Percentiles rank a stretch among this genome's conserved stretches.
Evolutionary conservation across 2,888 invertebrate genomes (phyloP).

Genomic region (Drosophila kambysellisi): DNA sequence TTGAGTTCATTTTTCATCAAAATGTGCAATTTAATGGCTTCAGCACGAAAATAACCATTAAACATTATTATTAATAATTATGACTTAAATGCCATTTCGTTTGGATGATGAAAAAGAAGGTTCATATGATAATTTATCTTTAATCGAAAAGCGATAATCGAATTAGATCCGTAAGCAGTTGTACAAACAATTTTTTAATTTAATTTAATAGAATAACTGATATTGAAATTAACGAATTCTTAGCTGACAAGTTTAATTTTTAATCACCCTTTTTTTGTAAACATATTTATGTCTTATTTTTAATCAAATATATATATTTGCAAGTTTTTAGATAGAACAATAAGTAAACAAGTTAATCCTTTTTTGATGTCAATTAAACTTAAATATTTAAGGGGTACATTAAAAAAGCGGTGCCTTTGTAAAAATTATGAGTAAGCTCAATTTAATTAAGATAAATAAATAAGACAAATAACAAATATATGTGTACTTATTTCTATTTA

Average conservation of each 20-base stretch:
- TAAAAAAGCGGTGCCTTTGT: neutral
- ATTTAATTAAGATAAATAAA: conserved; percentile 4
- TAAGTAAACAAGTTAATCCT: neutral
- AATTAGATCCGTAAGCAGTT: neutral
- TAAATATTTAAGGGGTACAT: neutral
- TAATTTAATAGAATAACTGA: neutral
- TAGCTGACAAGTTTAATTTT: neutral
- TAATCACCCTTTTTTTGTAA: neutral
- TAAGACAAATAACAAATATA: neutral
- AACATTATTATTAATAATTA: neutral
- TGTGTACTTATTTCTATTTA: neutral
- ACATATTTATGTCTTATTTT: neutral
- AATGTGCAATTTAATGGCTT: neutral
- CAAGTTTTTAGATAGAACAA: neutral
- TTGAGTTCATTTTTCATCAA: neutral
- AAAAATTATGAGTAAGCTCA: neutral
- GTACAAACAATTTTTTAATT: neutral
- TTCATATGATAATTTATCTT: neutral
- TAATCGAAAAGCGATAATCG: neutral
- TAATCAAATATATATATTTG: neutral
- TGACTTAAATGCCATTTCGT: neutral
- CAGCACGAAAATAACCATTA: neutral
- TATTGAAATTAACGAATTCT: neutral
- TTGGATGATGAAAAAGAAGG: neutral
- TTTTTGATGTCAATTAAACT: neutral